Conservation (phyloP, 2,888 invertebrate species). For the Pemphredon lugubris region DNA sequence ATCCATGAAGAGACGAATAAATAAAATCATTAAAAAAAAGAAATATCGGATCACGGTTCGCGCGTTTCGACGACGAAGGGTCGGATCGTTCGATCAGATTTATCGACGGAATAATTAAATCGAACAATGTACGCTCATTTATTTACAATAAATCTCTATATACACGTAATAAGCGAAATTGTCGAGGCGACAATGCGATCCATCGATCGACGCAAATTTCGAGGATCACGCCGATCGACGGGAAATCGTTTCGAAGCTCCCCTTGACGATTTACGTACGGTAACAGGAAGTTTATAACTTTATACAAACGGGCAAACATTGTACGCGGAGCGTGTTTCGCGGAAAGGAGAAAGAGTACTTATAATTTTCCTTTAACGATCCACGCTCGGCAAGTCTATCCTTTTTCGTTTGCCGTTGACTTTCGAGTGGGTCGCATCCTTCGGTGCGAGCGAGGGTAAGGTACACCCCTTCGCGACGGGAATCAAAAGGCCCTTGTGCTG, state of each 20-base stretch:
- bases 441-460: conserved; percentile 67
- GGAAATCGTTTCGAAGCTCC: too few species aligned
- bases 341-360: too few species aligned
- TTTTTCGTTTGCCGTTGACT: conserved; percentile 65
- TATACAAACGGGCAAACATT: too few species aligned
- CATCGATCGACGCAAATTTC: background rate
- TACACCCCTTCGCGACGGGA: conserved; percentile 61
- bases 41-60: too few species aligned
- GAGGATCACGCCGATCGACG: too few species aligned
- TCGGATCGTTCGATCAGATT: too few species aligned
- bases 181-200: background rate
- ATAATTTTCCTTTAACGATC: conserved; percentile 25
- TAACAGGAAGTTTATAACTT: too few species aligned
- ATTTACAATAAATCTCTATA: background rate
- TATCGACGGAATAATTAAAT: background rate
- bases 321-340: too few species aligned
- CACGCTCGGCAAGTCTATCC: conserved; percentile 62
- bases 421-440: conserved; percentile 60
- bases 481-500: conserved; percentile 68
- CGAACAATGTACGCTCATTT: background rate
- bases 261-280: too few species aligned
- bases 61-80: too few species aligned
- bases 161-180: background rate
- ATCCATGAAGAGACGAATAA: conserved; percentile 54
- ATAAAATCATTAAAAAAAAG: conserved; percentile 45